phyloP scores from a whole-genome alignment of 1,140 invertebrate species.

The Pogonognathellus flavescens region DNA sequence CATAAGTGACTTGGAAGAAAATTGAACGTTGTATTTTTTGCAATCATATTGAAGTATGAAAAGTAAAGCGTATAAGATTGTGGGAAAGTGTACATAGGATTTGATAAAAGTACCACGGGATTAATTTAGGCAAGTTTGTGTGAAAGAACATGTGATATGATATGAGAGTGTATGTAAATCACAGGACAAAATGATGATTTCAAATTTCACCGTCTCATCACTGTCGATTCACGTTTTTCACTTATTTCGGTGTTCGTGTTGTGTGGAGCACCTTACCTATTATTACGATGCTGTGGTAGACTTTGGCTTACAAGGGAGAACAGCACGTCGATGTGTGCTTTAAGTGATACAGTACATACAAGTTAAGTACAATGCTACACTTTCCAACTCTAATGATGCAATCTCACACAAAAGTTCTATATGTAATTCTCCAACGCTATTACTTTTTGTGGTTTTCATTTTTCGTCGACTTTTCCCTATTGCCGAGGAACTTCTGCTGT shows the following conservation, averaged over 20 bases:
- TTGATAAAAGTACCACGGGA: neutral
- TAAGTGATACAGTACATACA: neutral
- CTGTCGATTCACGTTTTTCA: constrained; percentile 51
- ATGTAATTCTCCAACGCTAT: constrained; percentile 14
- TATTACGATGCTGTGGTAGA: constrained; percentile 30
- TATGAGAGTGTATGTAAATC: neutral
- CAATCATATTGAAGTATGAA: neutral
- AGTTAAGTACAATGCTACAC: neutral
- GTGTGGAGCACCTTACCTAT: neutral
- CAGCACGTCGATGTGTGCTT: neutral
- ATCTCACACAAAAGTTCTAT: neutral
- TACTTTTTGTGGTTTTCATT: constrained; percentile 42
- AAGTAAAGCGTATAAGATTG: neutral
- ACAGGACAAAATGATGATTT: constrained; percentile 35
- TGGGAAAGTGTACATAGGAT: constrained; percentile 18
- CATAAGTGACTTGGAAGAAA: neutral
- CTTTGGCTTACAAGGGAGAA: constrained; percentile 21
- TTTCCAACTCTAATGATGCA: neutral
- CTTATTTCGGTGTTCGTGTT: constrained; percentile 52
- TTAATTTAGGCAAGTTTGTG: neutral
- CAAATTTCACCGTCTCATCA: constrained; percentile 51
- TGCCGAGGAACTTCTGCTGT: constrained; percentile 27
- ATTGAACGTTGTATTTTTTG: constrained; percentile 37
- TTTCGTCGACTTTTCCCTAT: constrained; percentile 31
- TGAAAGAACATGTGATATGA: too few species aligned